Conservation (phyloP, 1,140 invertebrate genomes). For the Drepana arcuata region DNA sequence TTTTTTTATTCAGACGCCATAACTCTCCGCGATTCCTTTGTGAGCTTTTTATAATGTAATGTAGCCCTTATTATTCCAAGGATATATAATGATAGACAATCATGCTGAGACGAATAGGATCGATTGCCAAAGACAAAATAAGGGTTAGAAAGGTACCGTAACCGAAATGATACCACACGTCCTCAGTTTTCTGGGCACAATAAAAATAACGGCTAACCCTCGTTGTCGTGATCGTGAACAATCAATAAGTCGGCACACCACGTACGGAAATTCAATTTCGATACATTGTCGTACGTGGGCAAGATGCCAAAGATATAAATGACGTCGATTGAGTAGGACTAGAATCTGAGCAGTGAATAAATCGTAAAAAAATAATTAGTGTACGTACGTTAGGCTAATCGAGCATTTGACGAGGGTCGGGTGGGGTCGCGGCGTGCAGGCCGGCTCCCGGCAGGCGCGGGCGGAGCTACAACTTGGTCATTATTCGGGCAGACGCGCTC, state of each 20-base stretch:
- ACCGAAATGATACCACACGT: constrained; percentile 10
- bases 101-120: no score
- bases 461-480: constrained; percentile 39
- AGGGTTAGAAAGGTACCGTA: no score
- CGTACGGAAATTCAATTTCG: constrained; percentile 38
- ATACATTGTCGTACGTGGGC: constrained; percentile 31
- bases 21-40: no score
- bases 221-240: constrained; percentile 15
- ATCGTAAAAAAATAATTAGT: constrained; percentile 47
- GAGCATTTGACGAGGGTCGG: constrained; percentile 64
- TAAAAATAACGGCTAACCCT: constrained; percentile 28
- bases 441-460: neutral
- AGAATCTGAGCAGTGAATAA: constrained; percentile 20
- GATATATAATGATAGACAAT: no score
- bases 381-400: constrained; percentile 57
- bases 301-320: constrained; percentile 26
- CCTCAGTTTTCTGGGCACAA: constrained; percentile 6
- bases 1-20: no score
- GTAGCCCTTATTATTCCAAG: no score
- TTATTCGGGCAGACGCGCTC: constrained; percentile 63
- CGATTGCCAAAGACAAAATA: no score
- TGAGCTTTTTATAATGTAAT: no score
- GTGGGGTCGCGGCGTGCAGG: constrained; percentile 33
- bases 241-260: constrained; percentile 26
- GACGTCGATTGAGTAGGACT: constrained; percentile 13